Evolutionary conservation across 1,140 invertebrate genomes (phyloP).

Genomic region (Macrobrachium nipponense): DNA sequence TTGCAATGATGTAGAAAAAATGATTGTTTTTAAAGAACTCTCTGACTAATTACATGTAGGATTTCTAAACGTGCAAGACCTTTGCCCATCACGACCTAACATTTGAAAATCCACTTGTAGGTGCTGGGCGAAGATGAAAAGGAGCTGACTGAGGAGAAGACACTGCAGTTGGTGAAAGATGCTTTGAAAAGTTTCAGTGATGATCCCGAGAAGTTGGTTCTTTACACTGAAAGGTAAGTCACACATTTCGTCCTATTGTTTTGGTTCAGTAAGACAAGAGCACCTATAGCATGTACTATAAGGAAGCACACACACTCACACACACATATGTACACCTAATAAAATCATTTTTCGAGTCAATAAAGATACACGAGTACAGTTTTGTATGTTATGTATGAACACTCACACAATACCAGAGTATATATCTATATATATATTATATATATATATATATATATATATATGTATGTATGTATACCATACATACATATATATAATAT

Average conservation of each 20-base stretch:
- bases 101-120: background rate
- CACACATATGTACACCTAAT: background rate
- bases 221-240: slow-evolving; percentile 21
- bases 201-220: background rate
- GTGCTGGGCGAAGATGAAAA: slow-evolving; percentile 13
- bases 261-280: too few relatives aligned
- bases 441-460: background rate
- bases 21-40: too few relatives aligned
- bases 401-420: too few relatives aligned
- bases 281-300: background rate
- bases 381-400: too few relatives aligned
- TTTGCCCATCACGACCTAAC: too few relatives aligned
- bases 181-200: background rate
- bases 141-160: background rate
- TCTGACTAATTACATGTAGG: too few relatives aligned
- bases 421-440: too few relatives aligned
- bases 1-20: too few relatives aligned
- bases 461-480: background rate
- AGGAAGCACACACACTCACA: background rate
- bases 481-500: background rate
- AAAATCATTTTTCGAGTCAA: too few relatives aligned
- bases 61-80: too few relatives aligned
- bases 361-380: too few relatives aligned
- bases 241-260: too few relatives aligned
- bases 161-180: background rate